Percentiles rank a stretch among this genome's conserved stretches.
phyloP scores from a whole-genome alignment of 2,113 vertebrate genomes.

The Istiophorus platypterus region DNA sequence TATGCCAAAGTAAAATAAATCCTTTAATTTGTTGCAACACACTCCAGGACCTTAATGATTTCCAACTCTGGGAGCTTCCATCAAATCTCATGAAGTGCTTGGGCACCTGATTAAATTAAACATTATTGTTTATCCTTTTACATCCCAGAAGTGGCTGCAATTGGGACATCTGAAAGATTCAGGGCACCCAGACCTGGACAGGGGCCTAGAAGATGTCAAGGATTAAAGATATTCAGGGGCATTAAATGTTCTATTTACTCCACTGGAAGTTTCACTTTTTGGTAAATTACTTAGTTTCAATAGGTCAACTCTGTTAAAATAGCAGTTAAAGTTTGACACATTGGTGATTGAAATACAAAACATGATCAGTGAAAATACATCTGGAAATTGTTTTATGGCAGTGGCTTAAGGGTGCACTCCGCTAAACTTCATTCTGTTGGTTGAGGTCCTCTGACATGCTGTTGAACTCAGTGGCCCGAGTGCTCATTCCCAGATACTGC shows the following conservation, averaged over 20 bases:
- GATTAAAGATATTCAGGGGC: neutral
- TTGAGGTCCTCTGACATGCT: slow-evolving; percentile 81
- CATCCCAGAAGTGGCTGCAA: neutral
- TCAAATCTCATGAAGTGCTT: neutral
- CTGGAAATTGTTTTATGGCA: slow-evolving; percentile 21
- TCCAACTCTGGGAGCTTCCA: neutral
- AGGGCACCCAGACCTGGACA: neutral
- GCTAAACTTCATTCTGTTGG: slow-evolving; percentile 87
- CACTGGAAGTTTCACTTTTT: slow-evolving; percentile 24
- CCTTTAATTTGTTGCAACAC: neutral
- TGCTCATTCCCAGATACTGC: slow-evolving; percentile 95
- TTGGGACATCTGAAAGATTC: neutral
- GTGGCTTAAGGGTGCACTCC: slow-evolving; percentile 8
- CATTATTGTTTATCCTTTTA: neutral
- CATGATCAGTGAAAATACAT: slow-evolving; percentile 42
- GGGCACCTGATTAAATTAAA: slow-evolving; percentile 7
- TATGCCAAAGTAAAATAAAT: neutral
- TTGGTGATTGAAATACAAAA: slow-evolving; percentile 32
- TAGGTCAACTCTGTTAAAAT: slow-evolving; percentile 20
- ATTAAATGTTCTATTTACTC: neutral
- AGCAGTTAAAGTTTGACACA: slow-evolving; percentile 30
- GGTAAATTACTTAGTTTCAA: slow-evolving; percentile 10
- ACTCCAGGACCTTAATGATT: neutral
- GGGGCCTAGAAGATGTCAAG: neutral
- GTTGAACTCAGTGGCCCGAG: slow-evolving; percentile 89